phyloP scores from a whole-genome alignment of 1,140 invertebrate genomes.

The Drosophila paulistorum region DNA sequence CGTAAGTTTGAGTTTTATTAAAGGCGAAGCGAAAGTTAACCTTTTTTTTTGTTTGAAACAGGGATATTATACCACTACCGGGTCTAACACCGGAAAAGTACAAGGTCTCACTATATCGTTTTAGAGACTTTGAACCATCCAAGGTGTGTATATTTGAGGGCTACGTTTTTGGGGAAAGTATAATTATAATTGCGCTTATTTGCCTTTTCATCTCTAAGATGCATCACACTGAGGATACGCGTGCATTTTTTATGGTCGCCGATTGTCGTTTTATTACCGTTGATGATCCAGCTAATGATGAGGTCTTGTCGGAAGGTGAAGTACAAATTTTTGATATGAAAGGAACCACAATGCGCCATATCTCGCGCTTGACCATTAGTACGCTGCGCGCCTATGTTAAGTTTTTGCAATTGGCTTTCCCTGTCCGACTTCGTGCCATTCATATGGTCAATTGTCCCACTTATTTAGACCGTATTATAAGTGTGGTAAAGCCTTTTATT shows the following conservation, averaged over 20 bases:
- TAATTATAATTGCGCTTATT: neutral
- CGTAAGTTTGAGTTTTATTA: conserved; percentile 44
- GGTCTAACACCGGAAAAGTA: conserved; percentile 85
- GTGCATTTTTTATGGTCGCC: conserved; percentile 87
- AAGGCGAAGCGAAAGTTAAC: neutral
- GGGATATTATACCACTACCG: conserved; percentile 86
- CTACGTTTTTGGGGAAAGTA: neutral
- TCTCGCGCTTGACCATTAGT: conserved; percentile 86
- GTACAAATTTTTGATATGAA: conserved; percentile 89
- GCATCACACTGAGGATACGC: conserved; percentile 87
- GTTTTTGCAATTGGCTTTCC: conserved; percentile 88
- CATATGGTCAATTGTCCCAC: conserved; percentile 88
- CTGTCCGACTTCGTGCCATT: conserved; percentile 88
- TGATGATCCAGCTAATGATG: conserved; percentile 79
- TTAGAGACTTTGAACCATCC: conserved; percentile 85
- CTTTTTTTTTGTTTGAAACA: conserved; percentile 50
- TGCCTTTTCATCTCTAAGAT: conserved; percentile 82
- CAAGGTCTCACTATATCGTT: conserved; percentile 85
- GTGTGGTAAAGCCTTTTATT: conserved; percentile 87
- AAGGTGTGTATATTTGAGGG: conserved; percentile 52
- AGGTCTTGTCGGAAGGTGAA: conserved; percentile 84
- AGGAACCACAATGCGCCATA: conserved; percentile 86
- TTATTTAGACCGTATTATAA: conserved; percentile 86
- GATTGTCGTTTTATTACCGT: conserved; percentile 86
- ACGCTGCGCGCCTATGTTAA: conserved; percentile 83